phyloP scores from a whole-genome alignment of 2,113 vertebrate species.

The Tachuris rubrigastra region DNA sequence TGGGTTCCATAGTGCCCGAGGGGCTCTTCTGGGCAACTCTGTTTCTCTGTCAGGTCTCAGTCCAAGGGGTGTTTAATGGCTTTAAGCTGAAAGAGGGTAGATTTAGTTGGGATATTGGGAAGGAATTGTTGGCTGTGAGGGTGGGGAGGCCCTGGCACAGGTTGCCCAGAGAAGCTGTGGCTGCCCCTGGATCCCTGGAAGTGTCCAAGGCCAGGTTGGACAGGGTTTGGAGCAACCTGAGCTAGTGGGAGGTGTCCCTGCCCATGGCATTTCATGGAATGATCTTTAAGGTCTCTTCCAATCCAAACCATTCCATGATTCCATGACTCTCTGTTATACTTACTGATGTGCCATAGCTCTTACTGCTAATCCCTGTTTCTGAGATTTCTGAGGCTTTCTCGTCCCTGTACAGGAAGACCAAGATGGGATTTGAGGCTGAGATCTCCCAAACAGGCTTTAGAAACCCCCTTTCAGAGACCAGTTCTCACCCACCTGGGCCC shows the following conservation, averaged over 20 bases:
- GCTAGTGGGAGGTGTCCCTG: background rate
- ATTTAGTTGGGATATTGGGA: background rate
- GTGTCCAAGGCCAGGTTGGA: background rate
- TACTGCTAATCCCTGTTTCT: background rate
- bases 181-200: background rate
- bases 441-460: background rate
- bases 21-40: background rate
- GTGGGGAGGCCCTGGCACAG: accelerated
- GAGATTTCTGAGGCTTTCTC: background rate
- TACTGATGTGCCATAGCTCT: background rate
- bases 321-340: background rate
- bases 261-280: background rate
- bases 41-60: background rate
- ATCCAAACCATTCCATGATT: background rate
- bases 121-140: background rate
- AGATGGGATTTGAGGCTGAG: background rate
- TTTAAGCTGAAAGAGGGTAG: background rate
- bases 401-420: background rate
- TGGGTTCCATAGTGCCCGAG: background rate
- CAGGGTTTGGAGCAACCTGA: accelerated
- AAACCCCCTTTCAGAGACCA: background rate
- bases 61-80: background rate
- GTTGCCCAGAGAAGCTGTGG: background rate
- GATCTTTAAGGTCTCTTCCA: background rate
- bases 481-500: background rate